Conservation (phyloP, 2,113 vertebrate species). For the Pygoscelis adeliae region DNA sequence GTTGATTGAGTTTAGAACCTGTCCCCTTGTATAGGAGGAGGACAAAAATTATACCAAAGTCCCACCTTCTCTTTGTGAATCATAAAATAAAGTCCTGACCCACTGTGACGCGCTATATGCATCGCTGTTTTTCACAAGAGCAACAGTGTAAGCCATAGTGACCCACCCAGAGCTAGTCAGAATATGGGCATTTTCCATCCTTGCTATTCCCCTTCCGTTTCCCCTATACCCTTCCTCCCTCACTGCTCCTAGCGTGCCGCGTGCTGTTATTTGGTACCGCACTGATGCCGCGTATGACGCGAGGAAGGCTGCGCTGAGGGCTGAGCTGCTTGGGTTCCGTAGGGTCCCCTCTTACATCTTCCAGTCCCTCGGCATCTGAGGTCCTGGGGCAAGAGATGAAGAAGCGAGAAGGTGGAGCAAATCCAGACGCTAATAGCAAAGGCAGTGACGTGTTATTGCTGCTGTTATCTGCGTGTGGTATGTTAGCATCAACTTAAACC, state of each 20-base stretch:
- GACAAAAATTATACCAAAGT: neutral
- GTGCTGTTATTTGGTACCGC: neutral
- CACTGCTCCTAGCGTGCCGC: rapidly evolving
- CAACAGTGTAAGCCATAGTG: rapidly evolving
- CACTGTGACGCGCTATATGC: rapidly evolving
- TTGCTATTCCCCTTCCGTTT: neutral
- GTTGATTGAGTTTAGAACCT: neutral
- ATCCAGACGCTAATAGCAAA: neutral
- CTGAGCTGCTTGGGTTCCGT: neutral
- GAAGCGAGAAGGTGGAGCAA: neutral
- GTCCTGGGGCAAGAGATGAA: neutral
- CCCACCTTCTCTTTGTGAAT: neutral
- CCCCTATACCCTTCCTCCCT: neutral
- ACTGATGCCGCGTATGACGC: rapidly evolving
- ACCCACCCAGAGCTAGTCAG: neutral
- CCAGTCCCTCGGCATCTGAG: neutral
- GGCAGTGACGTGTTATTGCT: neutral
- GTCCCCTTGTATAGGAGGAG: neutral
- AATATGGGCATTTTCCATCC: rapidly evolving
- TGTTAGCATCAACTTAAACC: neutral
- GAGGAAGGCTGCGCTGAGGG: neutral
- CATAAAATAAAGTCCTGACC: neutral
- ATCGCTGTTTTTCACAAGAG: neutral
- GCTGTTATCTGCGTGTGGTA: neutral
- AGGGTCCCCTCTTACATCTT: neutral